Base-by-base conservation (phyloP, 1,140 invertebrate genomes). In the Drosophila orosa region DNA sequence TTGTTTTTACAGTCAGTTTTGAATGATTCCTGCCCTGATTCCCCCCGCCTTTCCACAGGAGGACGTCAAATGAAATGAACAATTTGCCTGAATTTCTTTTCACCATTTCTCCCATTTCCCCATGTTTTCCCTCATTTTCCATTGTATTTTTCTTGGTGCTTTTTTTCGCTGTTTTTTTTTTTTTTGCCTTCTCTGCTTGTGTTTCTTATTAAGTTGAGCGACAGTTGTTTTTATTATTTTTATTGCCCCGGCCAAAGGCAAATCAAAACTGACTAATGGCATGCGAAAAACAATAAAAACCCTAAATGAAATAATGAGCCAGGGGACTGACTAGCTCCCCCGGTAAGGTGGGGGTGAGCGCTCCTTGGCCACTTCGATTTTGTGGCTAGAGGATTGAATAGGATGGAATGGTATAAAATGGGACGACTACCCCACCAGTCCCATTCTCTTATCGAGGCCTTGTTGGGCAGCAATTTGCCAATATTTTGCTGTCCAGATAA, bases 211-310 rank as follows among this genome's bases (percentile, higher is more conserved):
- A 87, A 79, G 79, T 86, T 86, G 83, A 86, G 83, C 83, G 83
- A 86, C 83, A 86, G 83, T 86, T 86, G 83, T 86, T 87, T 86
- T 86, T 82, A 86, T 86, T 86, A 86, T 86, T 86, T 86, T 87
- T 86, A 86, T 87, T 87, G 84, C 61, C 66, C 65, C 42, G 29
- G 35, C 37, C 44, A 50, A 17, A 48, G 31, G 27, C 55, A 87
- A 87, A 87, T 87, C 84, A 87, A 84, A 87, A 84, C 84, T 80
- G 84, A 78, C 83, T 87, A 87, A 87, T 87, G 83, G 83, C 83
- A 86, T 86, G 83, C 83, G 83, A 89, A 87, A 89, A 86, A 87
- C 84, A 87, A 87, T 87, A 86, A 86, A 86, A 86, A 81, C 83
- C 75, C 72, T 83, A 83, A 86, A 86, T 86, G 79, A 86, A 87